Evolutionary conservation across 1,140 invertebrate genomes (phyloP), one percentile per base, ranked within the genome.

Genomic region (Sarcophaga peregrina): DNA sequence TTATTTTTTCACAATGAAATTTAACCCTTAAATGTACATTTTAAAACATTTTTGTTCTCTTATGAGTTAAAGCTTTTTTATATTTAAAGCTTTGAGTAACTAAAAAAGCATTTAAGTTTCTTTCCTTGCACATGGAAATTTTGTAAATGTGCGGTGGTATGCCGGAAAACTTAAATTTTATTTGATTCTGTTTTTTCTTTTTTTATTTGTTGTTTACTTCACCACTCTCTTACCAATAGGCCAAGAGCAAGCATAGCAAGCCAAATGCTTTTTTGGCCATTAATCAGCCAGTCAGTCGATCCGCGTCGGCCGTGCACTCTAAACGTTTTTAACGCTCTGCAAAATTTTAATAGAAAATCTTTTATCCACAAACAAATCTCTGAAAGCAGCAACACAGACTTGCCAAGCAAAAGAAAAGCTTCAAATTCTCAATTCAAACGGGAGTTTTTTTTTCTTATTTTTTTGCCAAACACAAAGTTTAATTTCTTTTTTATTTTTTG

Each of bases 221-320:
- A 25, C n/a, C 17, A 25, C n/a, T 20, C 20, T 58, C 54, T n/a
- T 68, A 20, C 10, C 7, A 20, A 68, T 17, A 8, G 15, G 54
- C 54, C 25, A 37, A 37, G 25, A 37, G 1, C 25, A 37, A 37
- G 25, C 25, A 37, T 37, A 37, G 25, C 25, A 54, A 1, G 10
- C n/a, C 50, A 68, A 54, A 20, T 82, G 82, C 37, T 50, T 58
- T 10, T 82, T 46, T 54, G 10, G 45, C 50, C 37, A 20, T 11
- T 82, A 58, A 76, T 47, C 76, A 15, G 46, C 54, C 47, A 37
- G 75, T 89, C 85, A 90, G 88, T 90, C 88, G 88, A 90, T 90
- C 84, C 85, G 86, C 85, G 88, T 90, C 88, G 88, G 88, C 88
- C 87, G 89, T 85, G 88, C 87, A 87, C 87, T 85, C 47, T 78